Percentiles rank a stretch among this genome's conserved stretches.
phyloP scores from a whole-genome alignment of 2,888 invertebrate genomes.

The Camponotus fellah region DNA sequence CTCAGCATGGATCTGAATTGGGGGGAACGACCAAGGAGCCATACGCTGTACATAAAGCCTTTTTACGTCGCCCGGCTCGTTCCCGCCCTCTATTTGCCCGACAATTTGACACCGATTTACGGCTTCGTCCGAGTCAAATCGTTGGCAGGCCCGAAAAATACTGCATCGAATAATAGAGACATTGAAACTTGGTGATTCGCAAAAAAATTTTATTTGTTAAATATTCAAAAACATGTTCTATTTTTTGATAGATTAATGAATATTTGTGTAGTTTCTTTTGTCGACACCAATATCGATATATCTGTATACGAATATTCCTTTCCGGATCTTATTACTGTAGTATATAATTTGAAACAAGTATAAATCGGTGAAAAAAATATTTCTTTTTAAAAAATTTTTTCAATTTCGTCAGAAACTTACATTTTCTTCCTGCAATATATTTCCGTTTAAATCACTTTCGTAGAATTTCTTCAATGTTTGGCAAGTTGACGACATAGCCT shows the following conservation, averaged over 20 bases:
- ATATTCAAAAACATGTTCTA: not conserved
- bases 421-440: constrained; percentile 16
- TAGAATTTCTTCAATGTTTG: constrained; percentile 44
- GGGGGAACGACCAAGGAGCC: constrained; percentile 61
- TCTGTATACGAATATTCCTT: not conserved
- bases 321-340: not conserved
- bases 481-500: constrained; percentile 17
- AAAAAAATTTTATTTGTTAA: constrained; percentile 1
- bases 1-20: constrained; percentile 58
- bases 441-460: constrained; percentile 63
- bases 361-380: not conserved
- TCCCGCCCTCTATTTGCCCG: constrained; percentile 62
- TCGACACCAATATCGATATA: not conserved
- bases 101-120: constrained; percentile 59
- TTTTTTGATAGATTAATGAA: not conserved
- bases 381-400: not conserved
- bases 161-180: not conserved
- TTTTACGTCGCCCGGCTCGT: constrained; percentile 70
- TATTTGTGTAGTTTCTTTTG: not conserved
- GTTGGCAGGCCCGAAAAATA: constrained; percentile 17
- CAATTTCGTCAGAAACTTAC: constrained; percentile 9
- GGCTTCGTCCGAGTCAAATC: constrained; percentile 43
- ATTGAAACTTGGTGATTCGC: not conserved
- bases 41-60: constrained; percentile 59
- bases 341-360: not conserved